phyloP scores from a whole-genome alignment of 2,888 invertebrate species.

The Pseudococcus longispinus region DNA sequence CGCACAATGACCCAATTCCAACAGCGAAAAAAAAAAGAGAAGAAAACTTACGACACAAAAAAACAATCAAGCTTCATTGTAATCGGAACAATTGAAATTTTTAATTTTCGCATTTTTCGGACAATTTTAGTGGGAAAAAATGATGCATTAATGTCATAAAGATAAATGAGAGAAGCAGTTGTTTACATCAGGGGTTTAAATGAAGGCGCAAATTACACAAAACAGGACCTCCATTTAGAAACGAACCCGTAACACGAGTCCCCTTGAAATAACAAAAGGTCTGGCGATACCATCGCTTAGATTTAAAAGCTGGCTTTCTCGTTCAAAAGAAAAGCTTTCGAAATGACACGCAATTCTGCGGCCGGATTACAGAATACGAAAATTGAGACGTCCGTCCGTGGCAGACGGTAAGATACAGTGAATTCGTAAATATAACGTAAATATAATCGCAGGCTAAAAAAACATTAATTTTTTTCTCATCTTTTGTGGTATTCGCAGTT shows the following conservation, averaged over 20 bases:
- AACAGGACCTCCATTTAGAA: conserved; percentile 6
- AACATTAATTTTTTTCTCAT: background rate
- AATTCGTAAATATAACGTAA: conserved; percentile 1
- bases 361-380: conserved; percentile 21
- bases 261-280: conserved; percentile 38
- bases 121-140: conserved; percentile 20
- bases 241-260: conserved; percentile 29
- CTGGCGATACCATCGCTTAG: conserved; percentile 14
- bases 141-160: conserved; percentile 39
- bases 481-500: background rate
- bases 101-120: background rate
- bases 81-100: conserved; percentile 27
- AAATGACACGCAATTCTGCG: conserved; percentile 26
- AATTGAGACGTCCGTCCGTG: background rate
- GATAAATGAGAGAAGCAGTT: conserved; percentile 35
- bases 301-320: conserved; percentile 34
- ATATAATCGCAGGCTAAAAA: background rate
- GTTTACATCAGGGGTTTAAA: background rate
- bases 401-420: background rate
- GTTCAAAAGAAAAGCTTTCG: conserved; percentile 23
- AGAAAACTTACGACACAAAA: background rate
- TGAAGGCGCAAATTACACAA: background rate
- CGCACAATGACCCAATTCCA: background rate
- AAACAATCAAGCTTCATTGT: background rate
- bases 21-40: background rate